Conservation (phyloP, 2,113 vertebrate species). For the Stegostoma tigrinum region DNA sequence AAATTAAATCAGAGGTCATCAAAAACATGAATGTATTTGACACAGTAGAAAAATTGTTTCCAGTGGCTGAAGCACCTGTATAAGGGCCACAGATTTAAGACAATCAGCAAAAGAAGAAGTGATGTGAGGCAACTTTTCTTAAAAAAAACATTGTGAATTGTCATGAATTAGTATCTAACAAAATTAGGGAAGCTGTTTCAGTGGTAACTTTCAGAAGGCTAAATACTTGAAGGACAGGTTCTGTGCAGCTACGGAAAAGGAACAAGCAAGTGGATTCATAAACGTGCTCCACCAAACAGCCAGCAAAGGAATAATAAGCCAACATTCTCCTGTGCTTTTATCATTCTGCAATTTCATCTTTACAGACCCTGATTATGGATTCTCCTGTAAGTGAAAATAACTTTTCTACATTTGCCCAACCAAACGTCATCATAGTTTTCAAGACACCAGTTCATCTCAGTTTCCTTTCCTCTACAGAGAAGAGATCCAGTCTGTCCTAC, state of each 20-base stretch:
- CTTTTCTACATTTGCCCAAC: not conserved
- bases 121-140: not conserved
- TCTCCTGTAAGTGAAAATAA: not conserved
- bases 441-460: not conserved
- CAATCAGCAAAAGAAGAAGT: not conserved
- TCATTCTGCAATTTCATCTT: not conserved
- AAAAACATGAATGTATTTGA: not conserved
- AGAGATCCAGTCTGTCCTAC: not conserved
- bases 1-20: not conserved
- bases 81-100: not conserved
- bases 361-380: not conserved
- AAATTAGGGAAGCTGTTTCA: not conserved
- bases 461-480: not conserved
- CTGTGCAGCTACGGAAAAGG: not conserved
- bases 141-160: not conserved
- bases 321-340: not conserved
- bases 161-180: not conserved
- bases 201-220: not conserved
- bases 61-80: not conserved
- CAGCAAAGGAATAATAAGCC: not conserved
- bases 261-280: not conserved
- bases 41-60: not conserved
- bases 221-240: not conserved
- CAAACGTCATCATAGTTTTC: not conserved
- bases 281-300: not conserved